Evolutionary conservation across 2,888 invertebrate species (phyloP).

Genomic region (Branchellion lobata): DNA sequence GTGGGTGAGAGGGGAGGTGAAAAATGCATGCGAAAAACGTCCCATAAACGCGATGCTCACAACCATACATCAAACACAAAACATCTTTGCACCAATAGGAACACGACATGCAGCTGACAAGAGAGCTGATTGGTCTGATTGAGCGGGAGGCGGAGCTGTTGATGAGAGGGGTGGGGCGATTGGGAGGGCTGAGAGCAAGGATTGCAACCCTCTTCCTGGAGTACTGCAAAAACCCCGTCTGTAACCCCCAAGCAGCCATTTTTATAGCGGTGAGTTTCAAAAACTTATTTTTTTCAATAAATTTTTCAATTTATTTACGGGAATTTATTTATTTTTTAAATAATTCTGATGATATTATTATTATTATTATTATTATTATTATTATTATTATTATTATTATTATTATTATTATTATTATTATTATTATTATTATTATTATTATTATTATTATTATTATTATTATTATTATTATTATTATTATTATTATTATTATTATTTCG

Average conservation of each 20-base stretch:
- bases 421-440: too few relatives aligned
- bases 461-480: too few relatives aligned
- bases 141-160: conserved; percentile 74
- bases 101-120: conserved; percentile 63
- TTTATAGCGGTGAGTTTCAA: conserved; percentile 58
- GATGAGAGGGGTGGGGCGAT: conserved; percentile 68
- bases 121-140: conserved; percentile 68
- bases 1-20: too few relatives aligned
- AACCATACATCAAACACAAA: not conserved
- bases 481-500: too few relatives aligned
- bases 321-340: not conserved
- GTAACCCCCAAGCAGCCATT: conserved; percentile 63
- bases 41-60: too few relatives aligned
- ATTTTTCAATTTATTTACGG: not conserved
- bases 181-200: conserved; percentile 71
- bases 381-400: too few relatives aligned
- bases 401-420: too few relatives aligned
- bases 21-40: not conserved
- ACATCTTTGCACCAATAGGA: conserved; percentile 55
- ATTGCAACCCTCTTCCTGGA: conserved; percentile 67
- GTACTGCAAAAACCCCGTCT: conserved; percentile 63
- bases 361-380: not conserved
- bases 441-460: too few relatives aligned
- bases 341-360: not conserved
- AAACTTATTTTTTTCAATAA: too few relatives aligned